Evolutionary conservation across 2,797 vertebrate species (phyloP).

Genomic region (Oceanodroma leucorhoa): DNA sequence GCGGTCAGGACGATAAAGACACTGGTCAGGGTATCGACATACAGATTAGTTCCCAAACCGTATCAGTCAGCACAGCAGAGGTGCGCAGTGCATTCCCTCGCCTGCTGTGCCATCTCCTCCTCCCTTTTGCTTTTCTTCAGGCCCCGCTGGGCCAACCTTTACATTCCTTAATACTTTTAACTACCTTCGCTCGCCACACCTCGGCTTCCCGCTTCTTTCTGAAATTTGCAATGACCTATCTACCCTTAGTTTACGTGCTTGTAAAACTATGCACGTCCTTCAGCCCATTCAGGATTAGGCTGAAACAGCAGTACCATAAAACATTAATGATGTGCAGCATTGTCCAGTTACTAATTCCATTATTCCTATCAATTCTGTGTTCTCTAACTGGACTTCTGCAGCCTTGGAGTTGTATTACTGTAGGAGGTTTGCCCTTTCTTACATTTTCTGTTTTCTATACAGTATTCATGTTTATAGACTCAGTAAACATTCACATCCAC

Average conservation of each 20-base stretch:
- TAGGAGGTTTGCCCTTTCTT: neutral
- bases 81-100: neutral
- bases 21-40: accelerated
- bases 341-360: neutral
- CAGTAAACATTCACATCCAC: neutral
- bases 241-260: neutral
- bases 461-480: neutral
- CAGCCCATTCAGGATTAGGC: neutral
- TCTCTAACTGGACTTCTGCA: neutral
- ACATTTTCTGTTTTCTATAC: neutral
- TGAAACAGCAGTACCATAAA: neutral
- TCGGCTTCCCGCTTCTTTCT: neutral
- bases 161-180: neutral
- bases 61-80: neutral
- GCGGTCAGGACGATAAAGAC: neutral
- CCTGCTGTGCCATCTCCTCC: neutral
- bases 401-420: neutral
- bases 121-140: neutral
- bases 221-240: neutral
- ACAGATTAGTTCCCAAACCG: neutral
- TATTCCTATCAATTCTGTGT: neutral
- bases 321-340: neutral
- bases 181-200: neutral
- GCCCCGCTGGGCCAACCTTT: neutral
- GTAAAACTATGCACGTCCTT: neutral